Percentiles rank a stretch among this genome's conserved stretches.
phyloP scores from a whole-genome alignment of 2,113 vertebrate genomes.

The Pituophis catenifer region DNA sequence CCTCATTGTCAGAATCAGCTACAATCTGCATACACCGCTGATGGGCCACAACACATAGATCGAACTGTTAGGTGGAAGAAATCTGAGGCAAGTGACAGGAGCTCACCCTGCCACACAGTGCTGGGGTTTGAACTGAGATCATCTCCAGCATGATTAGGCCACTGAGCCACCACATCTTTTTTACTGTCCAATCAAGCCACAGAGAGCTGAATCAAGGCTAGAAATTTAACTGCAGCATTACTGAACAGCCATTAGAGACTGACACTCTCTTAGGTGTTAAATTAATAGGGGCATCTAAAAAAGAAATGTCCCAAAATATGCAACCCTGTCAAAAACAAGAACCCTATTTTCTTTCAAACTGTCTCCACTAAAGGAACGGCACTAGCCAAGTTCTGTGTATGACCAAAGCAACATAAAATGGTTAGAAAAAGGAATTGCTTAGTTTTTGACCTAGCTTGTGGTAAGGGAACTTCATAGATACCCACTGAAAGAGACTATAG shows the following conservation, averaged over 20 bases:
- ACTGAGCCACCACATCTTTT: not conserved
- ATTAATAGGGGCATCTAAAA: not conserved
- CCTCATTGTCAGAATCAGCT: no score
- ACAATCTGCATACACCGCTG: no score
- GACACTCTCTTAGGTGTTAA: not conserved
- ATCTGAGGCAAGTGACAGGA: not conserved
- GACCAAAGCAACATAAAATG: not conserved
- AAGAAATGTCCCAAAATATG: not conserved
- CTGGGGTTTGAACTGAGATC: not conserved
- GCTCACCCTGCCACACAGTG: not conserved
- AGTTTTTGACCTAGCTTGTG: not conserved
- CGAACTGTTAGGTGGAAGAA: not conserved
- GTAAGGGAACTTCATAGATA: not conserved
- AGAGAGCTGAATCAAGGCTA: not conserved
- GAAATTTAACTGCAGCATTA: not conserved
- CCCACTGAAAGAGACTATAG: not conserved
- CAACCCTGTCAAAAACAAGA: not conserved
- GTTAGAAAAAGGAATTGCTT: not conserved
- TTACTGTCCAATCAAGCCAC: not conserved
- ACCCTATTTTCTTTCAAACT: not conserved
- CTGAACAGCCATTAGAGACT: not conserved
- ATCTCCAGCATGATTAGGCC: not conserved
- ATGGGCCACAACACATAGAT: no score
- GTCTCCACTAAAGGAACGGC: not conserved
- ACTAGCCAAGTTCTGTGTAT: not conserved